phyloP scores from a whole-genome alignment of 2,888 invertebrate species.

The Yponomeuta evonymella region DNA sequence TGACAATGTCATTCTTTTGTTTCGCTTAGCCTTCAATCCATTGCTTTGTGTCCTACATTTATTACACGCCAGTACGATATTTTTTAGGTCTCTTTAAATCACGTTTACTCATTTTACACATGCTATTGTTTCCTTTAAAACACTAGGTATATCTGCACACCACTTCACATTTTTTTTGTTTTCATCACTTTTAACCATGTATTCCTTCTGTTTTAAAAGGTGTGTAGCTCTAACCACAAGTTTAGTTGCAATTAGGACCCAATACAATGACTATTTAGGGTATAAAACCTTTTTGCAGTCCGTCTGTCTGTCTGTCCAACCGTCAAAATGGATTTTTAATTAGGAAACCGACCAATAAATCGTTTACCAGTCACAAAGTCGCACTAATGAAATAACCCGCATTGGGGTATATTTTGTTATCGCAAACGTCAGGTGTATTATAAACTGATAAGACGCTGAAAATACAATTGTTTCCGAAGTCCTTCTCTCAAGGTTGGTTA shows the following conservation, averaged over 20 bases:
- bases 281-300: too few species aligned
- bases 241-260: too few species aligned
- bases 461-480: background rate
- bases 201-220: too few species aligned
- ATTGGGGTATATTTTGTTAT: background rate
- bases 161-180: too few species aligned
- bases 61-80: too few species aligned
- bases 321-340: background rate
- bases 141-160: background rate
- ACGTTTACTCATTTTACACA: background rate
- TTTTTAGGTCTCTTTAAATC: background rate
- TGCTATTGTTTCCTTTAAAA: background rate
- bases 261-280: too few species aligned
- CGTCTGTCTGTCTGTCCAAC: background rate
- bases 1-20: background rate
- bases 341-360: background rate
- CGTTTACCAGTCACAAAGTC: background rate
- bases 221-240: too few species aligned
- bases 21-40: background rate
- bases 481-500: background rate
- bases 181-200: too few species aligned
- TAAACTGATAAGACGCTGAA: background rate
- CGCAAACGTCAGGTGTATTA: background rate
- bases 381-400: background rate
- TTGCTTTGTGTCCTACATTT: background rate